Base-by-base conservation (phyloP, 1,140 invertebrate species). In the Drosophila bocqueti region DNA sequence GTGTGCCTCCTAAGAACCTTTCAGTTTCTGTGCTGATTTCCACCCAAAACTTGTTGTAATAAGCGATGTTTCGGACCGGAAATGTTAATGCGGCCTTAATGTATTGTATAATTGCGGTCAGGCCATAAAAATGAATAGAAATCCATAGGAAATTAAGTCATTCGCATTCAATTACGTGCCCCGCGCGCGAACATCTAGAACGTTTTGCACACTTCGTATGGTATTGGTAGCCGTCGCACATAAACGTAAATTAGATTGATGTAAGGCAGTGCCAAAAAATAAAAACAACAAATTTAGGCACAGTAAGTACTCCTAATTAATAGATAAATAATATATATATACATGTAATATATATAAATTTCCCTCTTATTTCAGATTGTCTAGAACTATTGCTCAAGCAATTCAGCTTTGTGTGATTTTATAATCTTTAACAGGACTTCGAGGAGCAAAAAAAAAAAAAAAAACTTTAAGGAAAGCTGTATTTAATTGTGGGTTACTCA, bases 131-230 rank as follows among this genome's bases (percentile, higher is more conserved):
- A 73, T 77, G 76, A 80, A 71, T 83, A 71, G 72, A 74, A 86
- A 83, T 81, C 77, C 78, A 79, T 62, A 72, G 74, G 62, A 83
- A 89, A 89, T 90, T 42, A 90, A 89, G 84, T 67, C 69, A 90
- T 89, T 89, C 69, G 84, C 81, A 89, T 89, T 89, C 84, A 89
- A 84, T 89, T 90, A 90, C 84, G 84, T 89, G 73, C 76, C 64
- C 55, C 61, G 47, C 34, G 43, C 46, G 24, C 47, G 50, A 36
- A 68, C 68, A 74, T 58, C 34, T 58, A 66, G 73, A 76, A 75
- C 47, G 45, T 67, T 55, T 59, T 52, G 77, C 21, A 34, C 45
- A 72, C 57, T 79, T 67, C 61, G 62, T 64, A 55, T 76, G 43
- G 26, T 50, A 11, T 64, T 76, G 50, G 16, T 31, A 6, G 49